Evolutionary conservation across 1,140 invertebrate genomes (phyloP), one percentile per base, ranked within the genome.

Genomic region (Aricia agestis): DNA sequence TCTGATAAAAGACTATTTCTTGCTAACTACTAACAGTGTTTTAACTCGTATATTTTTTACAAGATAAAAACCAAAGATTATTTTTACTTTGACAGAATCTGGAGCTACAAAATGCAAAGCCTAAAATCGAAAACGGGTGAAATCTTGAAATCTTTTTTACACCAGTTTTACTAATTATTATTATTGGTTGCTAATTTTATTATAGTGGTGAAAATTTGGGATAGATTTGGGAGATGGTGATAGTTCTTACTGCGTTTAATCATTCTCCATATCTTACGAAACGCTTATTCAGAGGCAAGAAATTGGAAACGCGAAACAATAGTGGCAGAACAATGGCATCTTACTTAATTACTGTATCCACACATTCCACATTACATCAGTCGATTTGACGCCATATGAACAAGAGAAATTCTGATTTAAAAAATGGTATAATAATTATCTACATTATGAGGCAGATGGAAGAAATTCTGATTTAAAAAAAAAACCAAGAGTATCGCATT

Each of bases 231-330:
- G 36, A 4, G 36, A 9, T 36, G 36, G 6, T 9, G 13, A 15
- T 52, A 52, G 3, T 13, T 52, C 45, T 19, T 1, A 25, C 6
- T 63, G 59, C 59, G 18, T 63, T 19, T 5, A 63, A 63, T 19
- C 18, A 18, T n/a, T n/a, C 59, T 63, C 19, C 18, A 63, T 25
- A 63, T 63, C 4, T 19, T 19, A 63, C 25, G 18, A 72, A 72
- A 72, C 63, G 59, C 42, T 72, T 69, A 72, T 59, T 42, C 63
- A 36, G 45, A 15, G 68, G 71, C 71, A 77, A 75, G 67, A 77
- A 75, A 75, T 74, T 75, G 66, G 74, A 72, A 75, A 73, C 72
- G 68, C 42, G 42, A 25, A 77, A 77, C 74, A 77, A 75, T 77
- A 66, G 70, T 59, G 57, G 42, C 42, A 69, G 72, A 73, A 73